Percentiles rank a stretch among this genome's conserved stretches.
These are phyloP conservation scores for Pholis gunnellus DNA, from an alignment of 2,113 vertebrate genomes.

Conservation along the genomic window DNA sequence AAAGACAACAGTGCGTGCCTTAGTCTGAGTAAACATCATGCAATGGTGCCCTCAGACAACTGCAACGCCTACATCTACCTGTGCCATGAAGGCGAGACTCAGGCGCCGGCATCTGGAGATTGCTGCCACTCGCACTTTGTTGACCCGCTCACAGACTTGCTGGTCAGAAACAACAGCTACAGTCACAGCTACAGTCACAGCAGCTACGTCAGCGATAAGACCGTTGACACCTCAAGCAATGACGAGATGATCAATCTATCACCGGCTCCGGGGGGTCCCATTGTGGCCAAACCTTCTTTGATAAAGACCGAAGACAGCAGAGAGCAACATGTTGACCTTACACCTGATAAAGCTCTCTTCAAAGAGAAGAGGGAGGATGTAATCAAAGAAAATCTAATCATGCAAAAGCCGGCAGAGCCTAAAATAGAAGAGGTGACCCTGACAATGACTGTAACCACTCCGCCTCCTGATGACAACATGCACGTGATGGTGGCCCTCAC, in stretches of 20 bases:
- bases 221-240: constrained; percentile 45
- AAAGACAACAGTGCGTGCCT: constrained; percentile 81
- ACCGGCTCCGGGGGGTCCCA: constrained; percentile 73
- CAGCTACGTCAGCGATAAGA: constrained; percentile 76
- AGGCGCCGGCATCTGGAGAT: constrained; percentile 64
- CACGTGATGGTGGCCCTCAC: constrained; percentile 56
- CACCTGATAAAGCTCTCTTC: not conserved
- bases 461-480: constrained; percentile 56
- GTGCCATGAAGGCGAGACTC: constrained; percentile 76
- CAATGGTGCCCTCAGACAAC: constrained; percentile 67
- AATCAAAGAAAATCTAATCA: constrained; percentile 57
- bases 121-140: constrained; percentile 83
- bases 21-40: constrained; percentile 71
- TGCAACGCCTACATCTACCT: constrained; percentile 80
- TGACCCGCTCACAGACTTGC: constrained; percentile 82
- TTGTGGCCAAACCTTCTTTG: constrained; percentile 65
- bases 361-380: constrained; percentile 57
- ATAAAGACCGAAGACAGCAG: constrained; percentile 55
- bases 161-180: constrained; percentile 78
- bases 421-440: constrained; percentile 59
- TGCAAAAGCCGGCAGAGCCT: constrained; percentile 44
- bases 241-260: constrained; percentile 79
- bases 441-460: constrained; percentile 43
- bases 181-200: constrained; percentile 67
- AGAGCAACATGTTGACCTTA: constrained; percentile 64